Percentiles rank a stretch among this genome's conserved stretches.
These are phyloP conservation scores for Gonocerus acuteangulatus DNA, from an alignment of 2,888 invertebrate genomes.

Conservation along the genomic window DNA sequence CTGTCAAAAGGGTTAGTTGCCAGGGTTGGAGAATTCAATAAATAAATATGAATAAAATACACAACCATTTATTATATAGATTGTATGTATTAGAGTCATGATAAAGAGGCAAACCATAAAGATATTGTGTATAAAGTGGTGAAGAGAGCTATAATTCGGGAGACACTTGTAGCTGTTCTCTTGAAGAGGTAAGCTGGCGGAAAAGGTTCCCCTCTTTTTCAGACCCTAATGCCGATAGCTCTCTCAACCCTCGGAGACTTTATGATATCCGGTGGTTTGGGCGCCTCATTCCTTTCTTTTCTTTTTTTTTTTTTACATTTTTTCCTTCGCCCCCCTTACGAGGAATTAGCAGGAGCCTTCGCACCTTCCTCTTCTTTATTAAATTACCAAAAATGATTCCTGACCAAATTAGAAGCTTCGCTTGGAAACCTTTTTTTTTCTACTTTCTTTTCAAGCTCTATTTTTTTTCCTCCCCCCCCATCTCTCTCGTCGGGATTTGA, in stretches of 20 bases:
- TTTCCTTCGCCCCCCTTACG: background rate
- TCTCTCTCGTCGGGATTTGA: background rate
- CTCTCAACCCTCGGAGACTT: background rate
- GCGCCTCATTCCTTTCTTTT: background rate
- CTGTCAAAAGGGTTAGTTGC: no score
- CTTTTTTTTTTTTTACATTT: background rate
- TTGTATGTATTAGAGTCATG: no score
- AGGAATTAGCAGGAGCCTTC: constrained; percentile 4
- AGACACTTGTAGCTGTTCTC: background rate
- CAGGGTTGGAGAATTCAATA: no score
- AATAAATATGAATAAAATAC: no score
- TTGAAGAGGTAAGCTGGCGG: background rate
- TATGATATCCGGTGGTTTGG: constrained; percentile 19
- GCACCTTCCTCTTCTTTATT: constrained; percentile 15
- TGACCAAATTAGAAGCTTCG: background rate
- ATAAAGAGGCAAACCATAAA: no score
- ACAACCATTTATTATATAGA: no score
- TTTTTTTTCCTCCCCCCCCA: no score
- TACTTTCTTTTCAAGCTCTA: no score
- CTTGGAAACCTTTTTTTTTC: background rate
- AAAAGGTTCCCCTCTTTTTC: background rate
- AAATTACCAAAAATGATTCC: constrained; percentile 21
- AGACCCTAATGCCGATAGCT: background rate
- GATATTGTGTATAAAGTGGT: no score
- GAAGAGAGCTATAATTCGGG: background rate